Conservation (phyloP, 2,797 vertebrate genomes). For the Selene dorsalis region DNA sequence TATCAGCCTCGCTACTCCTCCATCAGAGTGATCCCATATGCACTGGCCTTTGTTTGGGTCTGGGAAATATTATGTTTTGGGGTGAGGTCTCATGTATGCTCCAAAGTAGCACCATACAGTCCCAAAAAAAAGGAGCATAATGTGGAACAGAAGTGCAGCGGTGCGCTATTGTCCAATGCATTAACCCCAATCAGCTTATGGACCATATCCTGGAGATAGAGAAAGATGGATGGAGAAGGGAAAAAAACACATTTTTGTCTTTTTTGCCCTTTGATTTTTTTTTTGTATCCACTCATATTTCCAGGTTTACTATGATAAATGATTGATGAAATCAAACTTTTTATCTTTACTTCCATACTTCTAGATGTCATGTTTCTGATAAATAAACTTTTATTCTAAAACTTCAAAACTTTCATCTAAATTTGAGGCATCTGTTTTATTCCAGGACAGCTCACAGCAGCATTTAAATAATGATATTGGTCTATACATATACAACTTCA, state of each 20-base stretch:
- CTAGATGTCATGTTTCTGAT: constrained; percentile 2
- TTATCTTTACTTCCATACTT: background rate
- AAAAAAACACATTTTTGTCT: constrained; percentile 20
- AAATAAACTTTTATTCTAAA: constrained; percentile 30
- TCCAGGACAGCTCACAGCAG: constrained; percentile 7
- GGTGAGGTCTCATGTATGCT: constrained; percentile 61
- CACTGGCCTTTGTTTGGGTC: constrained; percentile 67
- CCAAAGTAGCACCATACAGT: constrained; percentile 61
- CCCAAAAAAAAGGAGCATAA: constrained; percentile 70
- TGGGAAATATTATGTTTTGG: constrained; percentile 80
- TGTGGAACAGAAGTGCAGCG: constrained; percentile 79
- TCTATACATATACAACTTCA: background rate
- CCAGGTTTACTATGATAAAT: constrained; percentile 53
- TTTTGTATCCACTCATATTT: background rate
- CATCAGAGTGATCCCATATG: constrained; percentile 76
- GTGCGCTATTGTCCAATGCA: constrained; percentile 74
- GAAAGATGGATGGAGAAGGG: constrained; percentile 4
- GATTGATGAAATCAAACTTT: constrained; percentile 28
- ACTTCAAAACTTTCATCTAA: too few species aligned
- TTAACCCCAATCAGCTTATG: constrained; percentile 81
- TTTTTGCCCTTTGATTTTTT: constrained; percentile 29
- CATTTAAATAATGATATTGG: background rate
- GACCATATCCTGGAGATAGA: constrained; percentile 51
- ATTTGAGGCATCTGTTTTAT: constrained; percentile 14
- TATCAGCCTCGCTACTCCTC: constrained; percentile 60